These are phyloP conservation scores for Neomonachus schauinslandi DNA, from an alignment of 2,113 vertebrate species.

Conservation along the genomic window DNA sequence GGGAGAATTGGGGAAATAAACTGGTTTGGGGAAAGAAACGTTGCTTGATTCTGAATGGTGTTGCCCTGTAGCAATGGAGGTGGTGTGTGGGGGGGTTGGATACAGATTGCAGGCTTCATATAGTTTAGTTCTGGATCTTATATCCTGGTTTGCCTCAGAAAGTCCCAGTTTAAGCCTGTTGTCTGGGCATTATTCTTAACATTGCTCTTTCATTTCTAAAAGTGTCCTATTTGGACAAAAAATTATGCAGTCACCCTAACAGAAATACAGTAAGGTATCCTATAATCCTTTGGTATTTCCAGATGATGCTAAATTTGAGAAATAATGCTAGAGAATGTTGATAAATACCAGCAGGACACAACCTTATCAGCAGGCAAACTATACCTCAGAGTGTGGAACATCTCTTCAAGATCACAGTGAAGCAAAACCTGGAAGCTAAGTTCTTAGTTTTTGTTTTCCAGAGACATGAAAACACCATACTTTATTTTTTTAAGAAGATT, in stretches of 20 bases:
- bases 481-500: too few relatives aligned
- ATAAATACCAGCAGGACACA: neutral
- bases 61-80: too few relatives aligned
- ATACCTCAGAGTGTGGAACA: neutral
- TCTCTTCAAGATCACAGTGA: neutral
- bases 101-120: rapidly evolving
- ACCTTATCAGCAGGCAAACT: neutral
- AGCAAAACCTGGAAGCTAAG: neutral
- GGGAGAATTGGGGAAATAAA: neutral
- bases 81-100: too few relatives aligned
- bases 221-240: neutral
- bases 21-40: neutral
- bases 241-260: neutral
- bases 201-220: neutral
- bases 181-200: neutral
- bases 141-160: neutral
- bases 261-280: neutral
- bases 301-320: neutral
- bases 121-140: neutral
- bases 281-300: neutral
- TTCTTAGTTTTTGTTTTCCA: neutral
- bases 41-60: neutral
- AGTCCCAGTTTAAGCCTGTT: neutral
- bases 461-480: neutral
- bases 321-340: neutral